These are phyloP conservation scores for Acronicta psi DNA, from an alignment of 2,888 invertebrate species.

Conservation along the genomic window DNA sequence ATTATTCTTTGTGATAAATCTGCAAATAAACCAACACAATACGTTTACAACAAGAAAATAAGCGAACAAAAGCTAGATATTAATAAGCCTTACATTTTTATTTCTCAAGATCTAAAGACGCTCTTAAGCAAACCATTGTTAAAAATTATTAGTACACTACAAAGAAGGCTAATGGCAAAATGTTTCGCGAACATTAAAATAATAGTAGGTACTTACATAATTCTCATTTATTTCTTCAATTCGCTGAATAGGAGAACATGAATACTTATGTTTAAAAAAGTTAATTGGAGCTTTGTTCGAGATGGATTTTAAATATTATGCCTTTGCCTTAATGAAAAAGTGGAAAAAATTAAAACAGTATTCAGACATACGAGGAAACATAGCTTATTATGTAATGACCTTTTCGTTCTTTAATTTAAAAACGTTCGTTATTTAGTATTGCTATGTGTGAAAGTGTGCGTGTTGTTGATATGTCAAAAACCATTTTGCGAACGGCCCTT, in stretches of 20 bases:
- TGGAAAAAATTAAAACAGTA: too few species aligned
- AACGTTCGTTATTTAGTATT: too few species aligned
- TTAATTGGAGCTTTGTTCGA: not conserved
- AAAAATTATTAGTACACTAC: conserved; percentile 23
- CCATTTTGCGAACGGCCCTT: too few species aligned
- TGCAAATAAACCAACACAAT: conserved; percentile 3
- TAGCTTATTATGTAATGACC: too few species aligned
- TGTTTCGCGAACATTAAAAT: conserved; percentile 21
- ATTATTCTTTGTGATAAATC: conserved; percentile 1
- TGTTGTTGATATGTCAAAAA: too few species aligned
- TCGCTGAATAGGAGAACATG: not conserved
- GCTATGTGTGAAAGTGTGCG: too few species aligned
- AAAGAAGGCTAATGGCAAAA: conserved; percentile 9
- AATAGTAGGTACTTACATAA: not conserved
- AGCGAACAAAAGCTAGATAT: conserved; percentile 1
- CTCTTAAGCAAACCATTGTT: conserved; percentile 26
- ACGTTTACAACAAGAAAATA: not conserved
- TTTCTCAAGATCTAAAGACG: conserved; percentile 1
- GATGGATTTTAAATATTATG: not conserved
- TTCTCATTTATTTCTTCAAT: conserved; percentile 13
- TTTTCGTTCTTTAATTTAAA: too few species aligned
- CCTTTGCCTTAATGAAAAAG: not conserved
- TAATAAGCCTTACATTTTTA: conserved; percentile 4
- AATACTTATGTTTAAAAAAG: not conserved
- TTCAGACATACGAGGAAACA: too few species aligned